Percentiles rank a stretch among this genome's conserved stretches.
These are phyloP conservation scores for Sphaerophoria rueppellii DNA, from an alignment of 2,888 invertebrate species.

Conservation along the genomic window DNA sequence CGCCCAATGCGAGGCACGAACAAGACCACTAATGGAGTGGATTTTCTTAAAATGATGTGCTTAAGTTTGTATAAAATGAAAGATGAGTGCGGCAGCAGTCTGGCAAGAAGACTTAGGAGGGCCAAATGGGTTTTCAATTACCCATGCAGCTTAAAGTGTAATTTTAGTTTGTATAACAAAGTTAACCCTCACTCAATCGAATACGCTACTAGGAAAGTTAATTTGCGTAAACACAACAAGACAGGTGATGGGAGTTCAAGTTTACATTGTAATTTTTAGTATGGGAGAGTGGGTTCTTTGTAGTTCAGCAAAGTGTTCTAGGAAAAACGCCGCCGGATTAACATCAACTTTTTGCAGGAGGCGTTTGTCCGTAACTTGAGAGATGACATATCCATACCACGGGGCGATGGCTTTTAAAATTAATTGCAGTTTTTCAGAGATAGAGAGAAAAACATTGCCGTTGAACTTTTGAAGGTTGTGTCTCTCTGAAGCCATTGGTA, in stretches of 20 bases:
- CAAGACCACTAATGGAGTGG: slow-evolving; percentile 51
- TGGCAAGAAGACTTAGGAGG: slow-evolving; percentile 7
- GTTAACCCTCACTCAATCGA: slow-evolving; percentile 11
- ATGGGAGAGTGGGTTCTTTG: neutral
- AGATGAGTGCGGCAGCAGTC: slow-evolving; percentile 25
- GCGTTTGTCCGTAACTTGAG: slow-evolving; percentile 53
- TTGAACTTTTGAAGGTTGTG: slow-evolving; percentile 36
- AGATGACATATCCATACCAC: slow-evolving; percentile 51
- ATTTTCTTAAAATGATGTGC: slow-evolving; percentile 52
- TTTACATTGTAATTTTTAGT: neutral
- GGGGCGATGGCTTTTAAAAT: slow-evolving; percentile 46
- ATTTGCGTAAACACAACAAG: slow-evolving; percentile 59
- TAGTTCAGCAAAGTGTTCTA: slow-evolving; percentile 25
- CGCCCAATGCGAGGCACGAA: slow-evolving; percentile 27
- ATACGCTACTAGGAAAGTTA: slow-evolving; percentile 23
- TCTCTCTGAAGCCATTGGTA: neutral
- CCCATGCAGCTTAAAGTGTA: slow-evolving; percentile 52
- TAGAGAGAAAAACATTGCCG: slow-evolving; percentile 20
- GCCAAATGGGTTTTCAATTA: slow-evolving; percentile 56
- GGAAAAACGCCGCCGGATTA: no score
- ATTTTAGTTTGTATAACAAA: slow-evolving; percentile 53
- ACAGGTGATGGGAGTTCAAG: neutral
- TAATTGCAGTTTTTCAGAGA: slow-evolving; percentile 51
- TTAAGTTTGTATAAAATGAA: slow-evolving; percentile 46
- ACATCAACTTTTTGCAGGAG: neutral